Evolutionary conservation across 2,888 invertebrate species (phyloP).

Genomic region (Ophion ellenae): DNA sequence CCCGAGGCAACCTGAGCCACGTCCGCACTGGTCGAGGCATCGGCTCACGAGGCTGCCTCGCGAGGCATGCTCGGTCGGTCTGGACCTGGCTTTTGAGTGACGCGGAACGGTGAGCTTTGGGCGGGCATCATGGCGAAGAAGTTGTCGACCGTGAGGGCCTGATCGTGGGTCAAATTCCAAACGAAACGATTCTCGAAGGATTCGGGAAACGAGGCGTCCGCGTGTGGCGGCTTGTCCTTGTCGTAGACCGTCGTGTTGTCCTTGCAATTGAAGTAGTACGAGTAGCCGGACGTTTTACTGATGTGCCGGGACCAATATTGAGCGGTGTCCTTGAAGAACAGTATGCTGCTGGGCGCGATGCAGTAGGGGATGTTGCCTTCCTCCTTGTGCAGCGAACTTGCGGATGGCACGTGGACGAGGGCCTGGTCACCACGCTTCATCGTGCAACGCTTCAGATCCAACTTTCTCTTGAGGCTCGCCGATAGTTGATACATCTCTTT

Average conservation of each 20-base stretch:
- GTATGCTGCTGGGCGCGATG: slow-evolving; percentile 72
- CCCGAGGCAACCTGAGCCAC: no score
- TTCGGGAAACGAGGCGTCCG: slow-evolving; percentile 72
- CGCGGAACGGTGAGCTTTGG: slow-evolving; percentile 29
- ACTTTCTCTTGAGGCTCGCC: slow-evolving; percentile 65
- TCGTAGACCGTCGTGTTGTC: slow-evolving; percentile 65
- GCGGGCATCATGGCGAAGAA: slow-evolving; percentile 58
- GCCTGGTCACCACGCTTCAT: slow-evolving; percentile 73
- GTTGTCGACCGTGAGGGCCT: slow-evolving; percentile 65
- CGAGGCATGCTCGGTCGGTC: no score
- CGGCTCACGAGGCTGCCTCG: no score
- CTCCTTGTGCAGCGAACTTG: slow-evolving; percentile 38
- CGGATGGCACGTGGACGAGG: slow-evolving; percentile 54
- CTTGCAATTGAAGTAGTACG: slow-evolving; percentile 73
- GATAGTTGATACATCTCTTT: slow-evolving; percentile 73
- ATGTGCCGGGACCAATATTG: slow-evolving; percentile 73
- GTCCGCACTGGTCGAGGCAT: no score
- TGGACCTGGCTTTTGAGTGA: neutral
- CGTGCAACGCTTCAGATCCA: slow-evolving; percentile 66
- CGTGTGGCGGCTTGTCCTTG: slow-evolving; percentile 66
- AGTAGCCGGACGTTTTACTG: slow-evolving; percentile 66
- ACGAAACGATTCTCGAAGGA: slow-evolving; percentile 73
- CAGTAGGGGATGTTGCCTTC: slow-evolving; percentile 70
- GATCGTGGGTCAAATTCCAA: slow-evolving; percentile 75
- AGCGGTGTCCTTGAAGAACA: slow-evolving; percentile 75